Evolutionary conservation across 35 echinoderm and acorn worm genomes (phyloP).

Genomic region (Patiria miniata): DNA sequence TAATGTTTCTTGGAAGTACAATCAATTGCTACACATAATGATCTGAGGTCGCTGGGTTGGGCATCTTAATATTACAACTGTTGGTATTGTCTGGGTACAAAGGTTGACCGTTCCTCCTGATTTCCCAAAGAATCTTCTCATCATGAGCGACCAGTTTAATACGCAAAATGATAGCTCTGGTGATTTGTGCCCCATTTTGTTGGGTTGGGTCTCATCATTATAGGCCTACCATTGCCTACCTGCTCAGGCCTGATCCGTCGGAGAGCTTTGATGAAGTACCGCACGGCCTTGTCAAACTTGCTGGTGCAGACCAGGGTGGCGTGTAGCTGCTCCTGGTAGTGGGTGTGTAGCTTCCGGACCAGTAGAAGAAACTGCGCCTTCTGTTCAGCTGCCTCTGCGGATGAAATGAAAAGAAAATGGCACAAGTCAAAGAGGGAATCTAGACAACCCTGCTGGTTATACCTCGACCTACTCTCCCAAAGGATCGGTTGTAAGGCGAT

Average conservation of each 20-base stretch:
- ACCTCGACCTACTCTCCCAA: neutral
- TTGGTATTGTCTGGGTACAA: too few species aligned
- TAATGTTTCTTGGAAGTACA: too few species aligned
- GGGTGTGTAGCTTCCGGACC: conserved; percentile 65
- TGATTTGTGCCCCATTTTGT: too few species aligned
- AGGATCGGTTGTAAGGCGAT: neutral
- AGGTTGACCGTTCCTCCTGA: too few species aligned
- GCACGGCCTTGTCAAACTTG: conserved; percentile 76
- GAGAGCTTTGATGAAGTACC: conserved; percentile 83
- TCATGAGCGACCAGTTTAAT: too few species aligned
- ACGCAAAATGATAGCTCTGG: too few species aligned
- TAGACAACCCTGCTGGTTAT: neutral
- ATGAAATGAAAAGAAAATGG: conserved; percentile 19
- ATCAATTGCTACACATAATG: too few species aligned
- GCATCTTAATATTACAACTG: too few species aligned
- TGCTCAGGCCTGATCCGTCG: conserved; percentile 24
- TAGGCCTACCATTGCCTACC: neutral
- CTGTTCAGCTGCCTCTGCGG: conserved; percentile 23
- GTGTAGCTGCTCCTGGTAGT: conserved; percentile 74
- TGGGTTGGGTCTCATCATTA: neutral
- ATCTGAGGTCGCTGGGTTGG: too few species aligned
- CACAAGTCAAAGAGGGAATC: neutral
- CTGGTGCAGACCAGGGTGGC: conserved; percentile 66
- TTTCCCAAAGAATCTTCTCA: too few species aligned
- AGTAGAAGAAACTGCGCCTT: conserved; percentile 60